Conservation (phyloP, 2,113 vertebrate species). For the Muntiacus muntjak region DNA sequence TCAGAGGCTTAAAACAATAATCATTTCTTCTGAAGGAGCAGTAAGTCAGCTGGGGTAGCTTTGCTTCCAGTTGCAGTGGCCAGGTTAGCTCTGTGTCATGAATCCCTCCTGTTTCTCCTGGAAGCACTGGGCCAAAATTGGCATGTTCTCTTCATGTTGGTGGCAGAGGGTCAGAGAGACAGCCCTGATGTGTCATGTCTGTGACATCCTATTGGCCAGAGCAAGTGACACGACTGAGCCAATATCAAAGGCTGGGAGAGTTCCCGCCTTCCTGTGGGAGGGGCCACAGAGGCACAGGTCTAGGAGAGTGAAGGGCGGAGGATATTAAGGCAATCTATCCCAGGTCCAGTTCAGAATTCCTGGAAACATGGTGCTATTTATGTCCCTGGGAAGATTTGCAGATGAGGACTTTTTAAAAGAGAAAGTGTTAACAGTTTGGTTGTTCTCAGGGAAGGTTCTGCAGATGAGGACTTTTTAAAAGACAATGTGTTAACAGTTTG, state of each 20-base stretch:
- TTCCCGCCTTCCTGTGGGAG: not conserved
- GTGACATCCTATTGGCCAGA: not conserved
- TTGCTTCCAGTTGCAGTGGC: not conserved
- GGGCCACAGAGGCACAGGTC: not conserved
- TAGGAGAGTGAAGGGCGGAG: not conserved
- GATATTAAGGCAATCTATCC: not conserved
- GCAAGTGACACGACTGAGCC: not conserved
- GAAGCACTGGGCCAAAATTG: not conserved
- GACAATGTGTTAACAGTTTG: not conserved
- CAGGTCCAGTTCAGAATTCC: not conserved
- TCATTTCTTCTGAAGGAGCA: not conserved
- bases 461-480: not conserved
- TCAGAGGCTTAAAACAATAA: not conserved
- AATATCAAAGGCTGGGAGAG: not conserved
- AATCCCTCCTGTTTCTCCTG: not conserved
- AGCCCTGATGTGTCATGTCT: not conserved
- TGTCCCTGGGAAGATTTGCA: not conserved
- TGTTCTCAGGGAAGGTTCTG: not conserved
- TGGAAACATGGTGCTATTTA: not conserved
- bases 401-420: not conserved
- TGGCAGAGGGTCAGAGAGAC: not conserved
- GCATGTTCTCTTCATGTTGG: not conserved
- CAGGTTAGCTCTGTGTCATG: not conserved
- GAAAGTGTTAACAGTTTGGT: not conserved
- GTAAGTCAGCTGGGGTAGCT: not conserved